Base-by-base conservation (phyloP, 53 echinoderm and acorn worm species). In the Patiria pectinifera region DNA sequence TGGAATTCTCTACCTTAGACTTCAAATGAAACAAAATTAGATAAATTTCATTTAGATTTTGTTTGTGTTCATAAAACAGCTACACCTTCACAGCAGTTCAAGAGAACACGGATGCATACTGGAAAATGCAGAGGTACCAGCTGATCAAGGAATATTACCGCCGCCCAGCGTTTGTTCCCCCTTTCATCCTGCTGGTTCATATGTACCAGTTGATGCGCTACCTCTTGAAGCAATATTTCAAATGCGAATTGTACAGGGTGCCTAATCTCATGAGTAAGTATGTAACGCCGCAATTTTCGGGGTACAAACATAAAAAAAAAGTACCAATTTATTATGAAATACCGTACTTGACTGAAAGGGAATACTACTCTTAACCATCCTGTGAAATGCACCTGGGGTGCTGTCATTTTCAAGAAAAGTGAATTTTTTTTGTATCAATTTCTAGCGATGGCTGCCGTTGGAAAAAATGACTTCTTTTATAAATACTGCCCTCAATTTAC, bases 101-200 rank as follows among this genome's bases (percentile, higher is more conserved):
- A 59, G 97, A 95, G 9, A 97, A 97, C 71, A 94, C 95, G 14
- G 97, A 97, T 60, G 83, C 93, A 1, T 92, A 94, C n/a, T 97
- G 97, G 97, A 97, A 95, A 84, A 95, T 81, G 76, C 95, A 97
- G 60, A 94, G 97, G 2, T 94, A 92, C 62, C 76, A 92, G 58
- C 78, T 97, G 22, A 88, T 97, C 75, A 89, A 88, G 59, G 97
- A 95, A 21, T 97, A 97, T 92, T 94, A 88, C 85, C 84, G 89
- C 66, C 86, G 95, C 4, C 95, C 97, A 19, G 78, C 93, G 16
- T 60, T 97, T 14, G 92, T 93, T 14, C 95, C 97, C 1, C 97
- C 97, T 0, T 94, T 97, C 93, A 97, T 95, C 62, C 87, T 97
- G 69, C 58, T 97, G 86, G 93, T 58, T 71, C 97, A 97, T 93